Base-by-base conservation (phyloP, 2,797 vertebrate genomes). In the Onychomys arenicola region DNA sequence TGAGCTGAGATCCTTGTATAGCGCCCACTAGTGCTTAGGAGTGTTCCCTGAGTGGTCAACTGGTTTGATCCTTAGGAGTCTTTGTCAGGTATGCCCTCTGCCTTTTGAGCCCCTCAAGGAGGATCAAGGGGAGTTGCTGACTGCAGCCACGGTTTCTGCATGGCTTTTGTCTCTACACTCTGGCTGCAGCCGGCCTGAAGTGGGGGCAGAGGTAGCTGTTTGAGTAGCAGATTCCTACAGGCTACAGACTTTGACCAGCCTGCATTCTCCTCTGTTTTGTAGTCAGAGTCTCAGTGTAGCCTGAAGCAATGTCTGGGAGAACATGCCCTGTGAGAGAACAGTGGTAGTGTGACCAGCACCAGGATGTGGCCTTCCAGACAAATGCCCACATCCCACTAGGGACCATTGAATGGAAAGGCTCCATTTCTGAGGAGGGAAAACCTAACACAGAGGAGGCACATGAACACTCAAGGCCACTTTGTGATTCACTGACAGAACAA, bases 401-500 rank as follows among this genome's bases (percentile, higher is more conserved):
- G 63, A 73, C 29, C 27, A 49, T 11, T 3, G 5, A 13, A 2
- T 55, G 34, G 46, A 78, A 80, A 94, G 49, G 29, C n/a, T 77
- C 40, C 67, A 8, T 95, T 61, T 86, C 76, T 75, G 49, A 82
- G 89, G 67, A 89, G 63, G 82, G 73, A 77, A 77, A 86, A 97
- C 76, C 76, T 83, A 57, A 82, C 80, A 69, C 8, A 4, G 3
- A 52, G 34, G 89, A 9, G 87, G 57, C 69, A 16, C 5, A 14
- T 71, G 89, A 91, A 61, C 8, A 10, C 49, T 93, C 59, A 89
- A 23, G 69, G n/a, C 71, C 32, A 40, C 85, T 94, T 32, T n/a
- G 65, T 52, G 92, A 96, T 77, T 82, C 91, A 88, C 40, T 29
- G 87, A n/a, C 7, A 65, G 96, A 96, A 96, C 63, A 93, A 86